A percentile compares a stretch with the other conserved stretches of the same genome.
phyloP scores from a whole-genome alignment of 2,888 invertebrate species.

The Drosophila mayaguana region DNA sequence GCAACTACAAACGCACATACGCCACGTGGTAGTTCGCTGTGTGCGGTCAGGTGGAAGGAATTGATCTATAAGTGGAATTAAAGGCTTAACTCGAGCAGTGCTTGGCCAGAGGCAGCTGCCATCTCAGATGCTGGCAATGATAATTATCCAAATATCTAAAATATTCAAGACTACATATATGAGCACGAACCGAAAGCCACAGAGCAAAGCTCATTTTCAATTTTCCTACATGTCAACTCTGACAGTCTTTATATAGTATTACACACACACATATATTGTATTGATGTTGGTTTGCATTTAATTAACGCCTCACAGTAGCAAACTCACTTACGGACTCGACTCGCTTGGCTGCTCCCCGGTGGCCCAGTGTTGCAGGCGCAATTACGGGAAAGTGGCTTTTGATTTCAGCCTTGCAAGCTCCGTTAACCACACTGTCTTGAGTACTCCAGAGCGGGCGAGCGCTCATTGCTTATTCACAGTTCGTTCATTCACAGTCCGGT shows the following conservation, averaged over 20 bases:
- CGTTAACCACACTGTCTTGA: conserved; percentile 63
- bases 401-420: conserved; percentile 61
- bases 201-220: conserved; percentile 42
- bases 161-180: conserved; percentile 27
- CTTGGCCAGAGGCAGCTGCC: background rate
- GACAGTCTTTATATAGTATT: conserved; percentile 3
- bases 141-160: conserved; percentile 31
- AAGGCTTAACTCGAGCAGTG: conserved; percentile 24
- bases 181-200: conserved; percentile 28
- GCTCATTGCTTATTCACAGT: conserved; percentile 57
- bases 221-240: conserved; percentile 20
- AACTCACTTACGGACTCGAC: conserved; percentile 1
- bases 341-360: conserved; percentile 26
- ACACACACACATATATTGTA: background rate
- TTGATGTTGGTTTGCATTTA: conserved; percentile 64
- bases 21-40: conserved; percentile 31
- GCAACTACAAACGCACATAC: conserved; percentile 59
- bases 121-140: conserved; percentile 7
- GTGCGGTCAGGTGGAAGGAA: conserved; percentile 21
- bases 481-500: conserved; percentile 38
- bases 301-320: conserved; percentile 59
- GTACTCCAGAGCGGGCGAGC: conserved; percentile 19
- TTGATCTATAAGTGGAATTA: conserved; percentile 56
- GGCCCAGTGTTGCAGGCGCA: conserved; percentile 48
- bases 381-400: conserved; percentile 68